These are phyloP conservation scores for Ctenoplectra terminalis DNA, from an alignment of 1,140 invertebrate species.

Conservation along the genomic window DNA sequence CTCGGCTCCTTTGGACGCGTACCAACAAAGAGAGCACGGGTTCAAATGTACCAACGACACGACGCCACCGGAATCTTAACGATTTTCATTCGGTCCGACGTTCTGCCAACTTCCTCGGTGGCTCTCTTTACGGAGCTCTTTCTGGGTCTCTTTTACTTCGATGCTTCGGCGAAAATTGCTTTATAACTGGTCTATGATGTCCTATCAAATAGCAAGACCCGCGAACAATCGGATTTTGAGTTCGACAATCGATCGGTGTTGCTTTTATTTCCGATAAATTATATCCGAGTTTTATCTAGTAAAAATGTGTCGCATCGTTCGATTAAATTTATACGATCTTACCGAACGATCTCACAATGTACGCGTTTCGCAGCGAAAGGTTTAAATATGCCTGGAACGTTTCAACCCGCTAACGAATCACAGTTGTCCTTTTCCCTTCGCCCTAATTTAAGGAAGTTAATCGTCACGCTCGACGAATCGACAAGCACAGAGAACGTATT, in stretches of 20 bases:
- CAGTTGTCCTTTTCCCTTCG: no score
- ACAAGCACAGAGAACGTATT: background rate
- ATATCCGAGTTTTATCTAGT: no score
- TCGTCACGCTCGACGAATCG: background rate
- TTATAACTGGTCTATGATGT: background rate
- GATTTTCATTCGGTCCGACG: constrained; percentile 38
- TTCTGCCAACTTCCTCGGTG: background rate
- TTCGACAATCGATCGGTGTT: no score
- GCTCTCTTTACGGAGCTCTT: background rate
- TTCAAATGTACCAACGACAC: constrained; percentile 29
- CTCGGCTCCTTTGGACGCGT: constrained; percentile 62
- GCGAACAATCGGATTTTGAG: background rate
- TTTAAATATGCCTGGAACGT: constrained; percentile 5
- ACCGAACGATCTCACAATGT: no score
- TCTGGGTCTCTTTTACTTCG: background rate
- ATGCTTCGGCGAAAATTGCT: background rate
- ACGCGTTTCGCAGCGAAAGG: no score
- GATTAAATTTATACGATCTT: no score
- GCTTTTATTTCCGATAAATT: no score
- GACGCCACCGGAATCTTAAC: constrained; percentile 41
- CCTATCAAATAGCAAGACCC: no score
- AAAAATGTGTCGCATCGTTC: no score
- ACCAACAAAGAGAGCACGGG: constrained; percentile 55
- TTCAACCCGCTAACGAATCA: constrained; percentile 6
- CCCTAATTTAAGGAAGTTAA: background rate